phyloP scores from a whole-genome alignment of 2,797 vertebrate genomes.

The Leptodactylus fallax region DNA sequence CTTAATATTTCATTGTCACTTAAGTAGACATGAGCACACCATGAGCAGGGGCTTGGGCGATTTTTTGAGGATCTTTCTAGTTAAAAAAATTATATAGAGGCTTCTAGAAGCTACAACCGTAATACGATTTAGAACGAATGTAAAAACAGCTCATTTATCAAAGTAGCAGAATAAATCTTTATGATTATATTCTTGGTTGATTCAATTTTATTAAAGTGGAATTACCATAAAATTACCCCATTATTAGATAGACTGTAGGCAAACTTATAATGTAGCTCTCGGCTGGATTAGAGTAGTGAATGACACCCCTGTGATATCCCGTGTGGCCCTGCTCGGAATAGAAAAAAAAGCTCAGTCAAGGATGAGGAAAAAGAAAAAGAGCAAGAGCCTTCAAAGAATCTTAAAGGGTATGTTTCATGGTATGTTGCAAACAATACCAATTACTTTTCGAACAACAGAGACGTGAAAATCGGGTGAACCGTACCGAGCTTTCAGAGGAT shows the following conservation, averaged over 20 bases:
- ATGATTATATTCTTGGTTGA: slow-evolving; percentile 37
- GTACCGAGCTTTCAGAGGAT: no score
- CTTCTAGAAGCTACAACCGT: neutral
- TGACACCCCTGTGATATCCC: slow-evolving; percentile 30
- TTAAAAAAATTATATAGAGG: neutral
- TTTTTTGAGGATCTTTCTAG: neutral
- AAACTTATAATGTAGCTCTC: slow-evolving; percentile 11
- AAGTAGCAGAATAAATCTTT: slow-evolving; percentile 13
- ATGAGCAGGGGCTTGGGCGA: neutral
- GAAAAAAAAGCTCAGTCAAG: neutral
- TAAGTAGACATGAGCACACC: slow-evolving; percentile 10
- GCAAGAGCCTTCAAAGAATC: neutral
- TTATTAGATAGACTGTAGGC: slow-evolving; percentile 24
- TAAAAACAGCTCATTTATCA: slow-evolving; percentile 48
- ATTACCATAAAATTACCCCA: slow-evolving; percentile 27
- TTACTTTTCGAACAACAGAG: no score
- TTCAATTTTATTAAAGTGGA: slow-evolving; percentile 35
- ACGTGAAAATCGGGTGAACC: no score
- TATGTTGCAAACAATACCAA: neutral
- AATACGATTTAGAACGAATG: slow-evolving; percentile 35
- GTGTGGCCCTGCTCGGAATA: neutral
- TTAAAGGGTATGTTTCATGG: neutral
- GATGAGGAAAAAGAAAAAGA: neutral
- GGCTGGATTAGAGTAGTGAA: neutral
- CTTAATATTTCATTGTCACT: slow-evolving; percentile 51